Evolutionary conservation across 1,140 invertebrate species (phyloP), one percentile per base, ranked within the genome.

Genomic region (Mya arenaria): DNA sequence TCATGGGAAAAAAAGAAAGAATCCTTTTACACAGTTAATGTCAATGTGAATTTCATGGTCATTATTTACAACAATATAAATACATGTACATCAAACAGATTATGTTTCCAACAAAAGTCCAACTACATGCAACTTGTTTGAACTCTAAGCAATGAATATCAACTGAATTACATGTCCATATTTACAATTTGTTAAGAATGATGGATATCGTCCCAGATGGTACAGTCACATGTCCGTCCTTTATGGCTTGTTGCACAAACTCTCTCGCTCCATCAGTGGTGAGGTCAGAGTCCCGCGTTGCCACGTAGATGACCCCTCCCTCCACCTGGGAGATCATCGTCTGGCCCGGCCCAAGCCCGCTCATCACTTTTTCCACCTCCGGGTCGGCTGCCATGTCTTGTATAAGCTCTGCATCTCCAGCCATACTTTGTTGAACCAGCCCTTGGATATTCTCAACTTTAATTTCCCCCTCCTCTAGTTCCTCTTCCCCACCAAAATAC

Each of bases 161-260:
- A 19, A 44, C 10, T 10, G 19, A 10, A 44, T 19, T 19, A 44
- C 41, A 44, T 10, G 19, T 10, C 41, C 41, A 44, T 19, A 19
- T 44, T 44, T 44, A 10, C 19, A 44, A 44, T 44, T 10, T 44
- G 41, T 52, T 52, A 52, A 52, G 48, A 52, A 52, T 52, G 48
- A 52, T 52, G 2, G 48, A 52, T 52, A 52, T 52, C 25, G 19
- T 23, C 4, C 25, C 48, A n/a, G 48, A 52, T n/a, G 19, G n/a
- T 28, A 62, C 60, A 28, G 25, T 30, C 32, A 62, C 60, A 10
- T 41, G 36, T 25, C 48, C 66, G 8, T 44, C 66, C 52, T 48
- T 37, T 28, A 69, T 44, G 0, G 66, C 66, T 23, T 68, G 34
- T 48, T 69, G 66, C 13, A 69, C 66, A 69, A 69, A 25, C 19